A percentile compares a stretch with the other conserved stretches of the same genome.
phyloP scores from a whole-genome alignment of 1,140 invertebrate genomes.

The Tachypleus tridentatus region DNA sequence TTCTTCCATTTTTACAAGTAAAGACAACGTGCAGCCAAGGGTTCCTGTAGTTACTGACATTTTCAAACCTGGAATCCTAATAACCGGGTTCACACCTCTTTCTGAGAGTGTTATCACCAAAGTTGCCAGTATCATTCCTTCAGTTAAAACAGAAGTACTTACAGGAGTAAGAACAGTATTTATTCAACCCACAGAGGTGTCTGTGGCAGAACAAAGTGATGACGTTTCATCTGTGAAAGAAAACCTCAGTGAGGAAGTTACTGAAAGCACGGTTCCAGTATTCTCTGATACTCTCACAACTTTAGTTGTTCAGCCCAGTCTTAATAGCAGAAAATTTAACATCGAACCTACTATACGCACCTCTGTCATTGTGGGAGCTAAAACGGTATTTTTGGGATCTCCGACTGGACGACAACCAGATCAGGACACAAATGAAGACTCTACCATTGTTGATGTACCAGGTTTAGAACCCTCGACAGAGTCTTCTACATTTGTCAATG shows the following conservation, averaged over 20 bases:
- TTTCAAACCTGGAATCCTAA: constrained; percentile 6
- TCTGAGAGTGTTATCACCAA: no score
- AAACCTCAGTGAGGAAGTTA: neutral
- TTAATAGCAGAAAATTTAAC: no score
- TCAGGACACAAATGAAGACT: neutral
- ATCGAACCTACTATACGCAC: constrained; percentile 4
- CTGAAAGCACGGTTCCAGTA: no score
- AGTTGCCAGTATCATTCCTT: no score
- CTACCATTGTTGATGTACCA: neutral
- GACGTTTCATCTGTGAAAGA: no score
- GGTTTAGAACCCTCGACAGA: neutral
- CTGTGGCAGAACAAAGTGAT: no score
- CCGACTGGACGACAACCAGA: constrained; percentile 11
- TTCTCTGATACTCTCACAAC: neutral
- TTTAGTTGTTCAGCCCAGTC: neutral
- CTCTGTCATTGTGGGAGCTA: constrained; percentile 18
- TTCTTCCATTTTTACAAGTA: no score
- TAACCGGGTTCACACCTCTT: constrained; percentile 16
- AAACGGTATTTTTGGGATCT: constrained; percentile 22
- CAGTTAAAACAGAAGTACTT: no score
- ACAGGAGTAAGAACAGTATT: no score
- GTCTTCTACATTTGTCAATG: neutral
- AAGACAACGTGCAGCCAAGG: no score
- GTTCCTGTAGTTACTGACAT: neutral
- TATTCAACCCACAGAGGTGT: no score